phyloP scores from a whole-genome alignment of 2,888 invertebrate species.

The Hypomecis atomaria region DNA sequence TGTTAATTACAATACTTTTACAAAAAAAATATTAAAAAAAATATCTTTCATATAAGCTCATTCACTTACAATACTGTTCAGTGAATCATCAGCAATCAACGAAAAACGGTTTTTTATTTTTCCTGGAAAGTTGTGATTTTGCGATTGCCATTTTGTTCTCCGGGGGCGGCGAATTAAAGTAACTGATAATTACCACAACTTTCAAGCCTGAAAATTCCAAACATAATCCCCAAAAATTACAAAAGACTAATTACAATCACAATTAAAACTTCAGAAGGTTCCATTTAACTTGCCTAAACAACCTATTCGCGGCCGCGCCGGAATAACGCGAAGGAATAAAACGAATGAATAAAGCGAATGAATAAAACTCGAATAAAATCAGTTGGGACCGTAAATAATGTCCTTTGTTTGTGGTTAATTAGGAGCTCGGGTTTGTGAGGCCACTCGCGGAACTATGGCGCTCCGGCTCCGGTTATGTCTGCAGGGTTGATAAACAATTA shows the following conservation, averaged over 20 bases:
- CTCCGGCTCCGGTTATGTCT: too few species aligned
- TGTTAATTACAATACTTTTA: too few species aligned
- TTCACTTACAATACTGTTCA: too few species aligned
- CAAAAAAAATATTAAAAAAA: too few species aligned
- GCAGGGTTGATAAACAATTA: too few species aligned
- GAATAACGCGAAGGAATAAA: constrained; percentile 34
- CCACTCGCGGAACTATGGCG: not conserved
- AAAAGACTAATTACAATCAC: constrained; percentile 23
- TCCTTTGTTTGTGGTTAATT: constrained; percentile 47
- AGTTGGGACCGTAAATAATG: constrained; percentile 42
- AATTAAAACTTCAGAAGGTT: constrained; percentile 29
- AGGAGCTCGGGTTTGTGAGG: constrained; percentile 21
- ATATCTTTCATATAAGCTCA: too few species aligned
- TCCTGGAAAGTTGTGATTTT: too few species aligned
- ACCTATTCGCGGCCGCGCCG: constrained; percentile 16
- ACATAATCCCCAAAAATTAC: constrained; percentile 1
- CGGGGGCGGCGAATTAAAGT: too few species aligned
- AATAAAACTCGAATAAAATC: constrained; percentile 42
- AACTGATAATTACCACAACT: not conserved
- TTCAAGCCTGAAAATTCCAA: not conserved
- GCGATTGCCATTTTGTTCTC: too few species aligned
- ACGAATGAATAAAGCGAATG: constrained; percentile 22
- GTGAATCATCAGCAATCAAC: too few species aligned
- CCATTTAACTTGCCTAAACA: constrained; percentile 29
- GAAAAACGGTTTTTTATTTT: too few species aligned